Evolutionary conservation across 2,888 invertebrate genomes (phyloP).

Genomic region (Leptura quadrifasciata): DNA sequence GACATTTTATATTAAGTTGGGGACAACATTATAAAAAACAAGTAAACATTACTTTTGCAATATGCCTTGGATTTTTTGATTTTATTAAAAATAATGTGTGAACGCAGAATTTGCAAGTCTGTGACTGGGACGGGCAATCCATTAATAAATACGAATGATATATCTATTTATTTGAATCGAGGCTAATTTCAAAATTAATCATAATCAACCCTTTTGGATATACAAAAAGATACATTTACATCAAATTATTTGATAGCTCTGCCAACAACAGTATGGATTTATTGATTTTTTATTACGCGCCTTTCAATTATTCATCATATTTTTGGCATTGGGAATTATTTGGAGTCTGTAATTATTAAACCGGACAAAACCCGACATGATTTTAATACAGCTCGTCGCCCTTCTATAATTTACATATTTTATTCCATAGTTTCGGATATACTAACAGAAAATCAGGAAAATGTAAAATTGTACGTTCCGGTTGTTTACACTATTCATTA

Average conservation of each 20-base stretch:
- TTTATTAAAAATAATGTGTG: no score
- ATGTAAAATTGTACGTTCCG: conserved; percentile 21
- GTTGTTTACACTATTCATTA: conserved; percentile 14
- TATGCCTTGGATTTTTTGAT: no score
- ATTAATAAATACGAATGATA: not conserved
- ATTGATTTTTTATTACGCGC: conserved; percentile 45
- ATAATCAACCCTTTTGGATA: not conserved
- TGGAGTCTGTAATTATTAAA: conserved; percentile 47
- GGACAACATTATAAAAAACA: no score
- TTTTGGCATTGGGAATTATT: conserved; percentile 50
- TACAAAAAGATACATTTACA: not conserved
- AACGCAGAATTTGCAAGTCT: no score
- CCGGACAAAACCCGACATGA: conserved; percentile 44
- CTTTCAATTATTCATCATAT: conserved; percentile 47
- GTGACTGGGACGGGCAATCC: not conserved
- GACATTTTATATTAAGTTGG: no score
- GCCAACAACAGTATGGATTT: conserved; percentile 13
- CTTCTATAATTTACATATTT: conserved; percentile 48
- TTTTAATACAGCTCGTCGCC: conserved; percentile 44
- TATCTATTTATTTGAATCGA: not conserved
- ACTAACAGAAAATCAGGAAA: conserved; percentile 28
- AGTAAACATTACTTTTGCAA: no score
- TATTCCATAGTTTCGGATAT: conserved; percentile 35
- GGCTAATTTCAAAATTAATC: not conserved
- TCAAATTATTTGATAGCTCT: not conserved